Percentiles rank a stretch among this genome's conserved stretches.
phyloP scores from a whole-genome alignment of 2,113 vertebrate genomes.

The Taurulus bubalis region DNA sequence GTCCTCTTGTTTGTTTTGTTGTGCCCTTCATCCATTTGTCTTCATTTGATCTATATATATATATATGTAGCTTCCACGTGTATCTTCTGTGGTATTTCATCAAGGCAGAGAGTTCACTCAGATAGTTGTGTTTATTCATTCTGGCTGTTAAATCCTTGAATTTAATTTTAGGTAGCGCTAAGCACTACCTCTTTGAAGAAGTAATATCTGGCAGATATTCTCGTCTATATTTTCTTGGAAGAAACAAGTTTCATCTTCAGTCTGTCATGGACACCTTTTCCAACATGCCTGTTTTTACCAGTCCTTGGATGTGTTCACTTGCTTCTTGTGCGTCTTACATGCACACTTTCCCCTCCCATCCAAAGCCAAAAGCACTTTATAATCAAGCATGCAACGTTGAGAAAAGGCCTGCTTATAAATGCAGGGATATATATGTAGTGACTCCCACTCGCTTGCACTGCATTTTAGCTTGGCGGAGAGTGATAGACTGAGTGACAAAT shows the following conservation, averaged over 20 bases:
- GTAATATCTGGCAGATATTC: constrained; percentile 14
- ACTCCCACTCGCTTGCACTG: constrained; percentile 45
- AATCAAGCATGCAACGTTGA: constrained; percentile 21
- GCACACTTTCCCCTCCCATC: not conserved
- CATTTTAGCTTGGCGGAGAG: constrained; percentile 13
- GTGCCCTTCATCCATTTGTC: not conserved
- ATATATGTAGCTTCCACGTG: not conserved
- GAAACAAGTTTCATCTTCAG: constrained; percentile 29
- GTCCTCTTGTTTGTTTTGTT: not conserved
- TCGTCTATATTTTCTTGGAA: constrained; percentile 27
- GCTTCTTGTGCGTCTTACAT: constrained; percentile 18
- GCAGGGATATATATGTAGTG: not conserved
- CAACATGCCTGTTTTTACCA: not conserved
- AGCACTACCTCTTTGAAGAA: constrained; percentile 10
- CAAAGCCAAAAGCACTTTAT: constrained; percentile 8
- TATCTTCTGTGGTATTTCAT: not conserved
- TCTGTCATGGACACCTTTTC: constrained; percentile 3
- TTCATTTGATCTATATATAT: not conserved
- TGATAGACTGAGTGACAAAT: constrained; percentile 7
- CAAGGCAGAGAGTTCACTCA: constrained; percentile 1
- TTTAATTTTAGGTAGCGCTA: constrained; percentile 2
- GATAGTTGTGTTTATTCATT: not conserved
- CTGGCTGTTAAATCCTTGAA: not conserved
- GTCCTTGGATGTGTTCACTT: constrained; percentile 5
- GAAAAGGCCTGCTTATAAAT: constrained; percentile 11